A percentile compares a stretch with the other conserved stretches of the same genome.
Evolutionary conservation across 2,888 invertebrate species (phyloP).

Genomic region (Tetranychus truncatus): DNA sequence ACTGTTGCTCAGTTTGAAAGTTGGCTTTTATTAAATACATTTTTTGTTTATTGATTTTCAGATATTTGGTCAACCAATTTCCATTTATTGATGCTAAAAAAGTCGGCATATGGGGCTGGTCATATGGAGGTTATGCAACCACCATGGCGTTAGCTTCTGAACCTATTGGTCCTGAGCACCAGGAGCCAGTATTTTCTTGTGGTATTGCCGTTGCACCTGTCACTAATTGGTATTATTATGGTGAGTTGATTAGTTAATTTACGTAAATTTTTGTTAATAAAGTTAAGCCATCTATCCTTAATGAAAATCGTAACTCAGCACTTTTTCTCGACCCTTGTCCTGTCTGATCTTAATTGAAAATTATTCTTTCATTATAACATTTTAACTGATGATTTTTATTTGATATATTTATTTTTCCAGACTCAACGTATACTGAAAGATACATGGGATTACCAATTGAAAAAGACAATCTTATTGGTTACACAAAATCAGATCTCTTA

Average conservation of each 20-base stretch:
- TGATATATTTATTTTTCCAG: constrained; percentile 36
- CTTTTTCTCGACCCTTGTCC: background rate
- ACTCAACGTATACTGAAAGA: constrained; percentile 84
- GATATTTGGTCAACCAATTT: constrained; percentile 59
- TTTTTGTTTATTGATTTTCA: constrained; percentile 7
- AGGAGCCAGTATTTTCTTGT: constrained; percentile 67
- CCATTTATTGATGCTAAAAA: constrained; percentile 72
- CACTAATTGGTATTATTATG: constrained; percentile 85
- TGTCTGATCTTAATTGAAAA: background rate
- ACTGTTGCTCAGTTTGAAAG: background rate
- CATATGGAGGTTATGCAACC: constrained; percentile 79
- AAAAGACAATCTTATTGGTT: constrained; percentile 70
- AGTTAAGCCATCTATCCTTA: background rate
- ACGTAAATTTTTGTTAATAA: background rate
- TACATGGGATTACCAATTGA: constrained; percentile 84
- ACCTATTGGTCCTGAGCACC: constrained; percentile 29
- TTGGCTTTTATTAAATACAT: background rate
- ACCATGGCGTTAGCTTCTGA: constrained; percentile 66
- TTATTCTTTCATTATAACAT: background rate
- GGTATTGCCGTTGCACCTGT: constrained; percentile 88
- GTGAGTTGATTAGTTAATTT: constrained; percentile 39
- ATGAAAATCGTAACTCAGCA: background rate
- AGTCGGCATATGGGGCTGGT: constrained; percentile 89
- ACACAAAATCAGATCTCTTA: constrained; percentile 48
- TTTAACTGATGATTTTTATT: background rate